Percentiles rank a stretch among this genome's conserved stretches.
These are phyloP conservation scores for Oxyruncus cristatus DNA, from an alignment of 2,113 vertebrate genomes.

Conservation along the genomic window DNA sequence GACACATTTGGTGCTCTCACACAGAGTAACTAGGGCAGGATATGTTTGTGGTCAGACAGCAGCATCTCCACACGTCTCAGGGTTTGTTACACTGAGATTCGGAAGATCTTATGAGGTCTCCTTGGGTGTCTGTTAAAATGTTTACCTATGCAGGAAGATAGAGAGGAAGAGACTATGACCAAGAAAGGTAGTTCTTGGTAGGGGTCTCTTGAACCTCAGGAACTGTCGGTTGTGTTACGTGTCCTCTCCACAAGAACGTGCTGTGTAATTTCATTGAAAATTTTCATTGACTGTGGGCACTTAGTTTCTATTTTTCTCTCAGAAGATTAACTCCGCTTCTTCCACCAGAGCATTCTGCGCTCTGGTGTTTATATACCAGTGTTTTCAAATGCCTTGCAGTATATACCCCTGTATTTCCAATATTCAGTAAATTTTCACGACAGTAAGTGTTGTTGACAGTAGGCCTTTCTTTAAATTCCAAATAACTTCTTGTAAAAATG, in stretches of 20 bases:
- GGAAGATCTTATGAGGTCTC: neutral
- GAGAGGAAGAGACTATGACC: neutral
- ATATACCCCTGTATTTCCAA: neutral
- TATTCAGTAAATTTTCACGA: neutral
- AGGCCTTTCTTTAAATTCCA: neutral
- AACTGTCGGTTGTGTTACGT: neutral
- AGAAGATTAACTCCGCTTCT: neutral
- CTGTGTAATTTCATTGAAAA: neutral
- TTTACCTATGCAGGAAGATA: neutral
- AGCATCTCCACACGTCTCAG: neutral
- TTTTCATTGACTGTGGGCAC: neutral
- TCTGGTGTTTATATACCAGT: neutral
- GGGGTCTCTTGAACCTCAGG: neutral
- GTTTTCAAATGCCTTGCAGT: neutral
- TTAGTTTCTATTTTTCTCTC: neutral
- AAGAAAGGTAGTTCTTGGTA: neutral
- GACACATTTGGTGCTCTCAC: neutral
- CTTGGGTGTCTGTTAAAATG: neutral
- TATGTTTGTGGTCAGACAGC: neutral
- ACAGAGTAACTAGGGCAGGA: neutral
- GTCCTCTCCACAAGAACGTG: neutral
- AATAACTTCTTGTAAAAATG: conserved; percentile 1
- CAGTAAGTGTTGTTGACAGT: neutral
- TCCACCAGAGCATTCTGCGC: neutral
- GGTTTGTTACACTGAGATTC: neutral